These are phyloP conservation scores for Sebastes hopkinsi DNA, from an alignment of 2,797 vertebrate species.

Conservation along the genomic window DNA sequence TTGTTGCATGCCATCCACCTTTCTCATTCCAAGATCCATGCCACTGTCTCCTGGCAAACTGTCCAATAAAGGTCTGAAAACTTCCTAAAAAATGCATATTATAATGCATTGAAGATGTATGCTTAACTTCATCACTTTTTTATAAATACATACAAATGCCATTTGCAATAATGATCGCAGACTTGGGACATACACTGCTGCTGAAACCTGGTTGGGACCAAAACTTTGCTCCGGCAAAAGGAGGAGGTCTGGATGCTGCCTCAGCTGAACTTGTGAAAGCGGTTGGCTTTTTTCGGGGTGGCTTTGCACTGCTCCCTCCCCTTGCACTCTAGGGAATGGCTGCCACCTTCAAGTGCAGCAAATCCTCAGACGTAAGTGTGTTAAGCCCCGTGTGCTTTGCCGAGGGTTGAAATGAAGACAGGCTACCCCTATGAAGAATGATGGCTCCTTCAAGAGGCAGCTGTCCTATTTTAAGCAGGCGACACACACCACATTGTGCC, in stretches of 20 bases:
- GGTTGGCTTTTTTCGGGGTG: neutral
- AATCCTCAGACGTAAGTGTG: slow-evolving; percentile 75
- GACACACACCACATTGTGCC: slow-evolving; percentile 37
- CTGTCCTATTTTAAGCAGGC: slow-evolving; percentile 75
- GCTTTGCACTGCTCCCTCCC: slow-evolving; percentile 33
- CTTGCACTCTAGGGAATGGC: slow-evolving; percentile 49
- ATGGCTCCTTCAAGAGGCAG: slow-evolving; percentile 71
- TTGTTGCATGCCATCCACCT: neutral
- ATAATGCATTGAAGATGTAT: neutral
- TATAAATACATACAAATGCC: neutral
- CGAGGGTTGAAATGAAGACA: slow-evolving; percentile 71
- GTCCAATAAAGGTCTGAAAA: neutral
- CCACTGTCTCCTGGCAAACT: neutral
- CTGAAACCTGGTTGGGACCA: neutral
- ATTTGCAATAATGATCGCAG: neutral
- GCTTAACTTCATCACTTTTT: neutral
- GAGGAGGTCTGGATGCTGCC: slow-evolving; percentile 20
- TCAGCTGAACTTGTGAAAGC: slow-evolving; percentile 30
- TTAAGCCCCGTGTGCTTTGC: slow-evolving; percentile 73
- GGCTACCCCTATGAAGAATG: slow-evolving; percentile 73
- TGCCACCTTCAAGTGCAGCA: slow-evolving; percentile 67
- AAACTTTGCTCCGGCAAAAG: neutral
- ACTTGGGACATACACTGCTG: neutral
- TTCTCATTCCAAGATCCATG: neutral
- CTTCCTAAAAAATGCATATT: neutral